Conservation (phyloP, 2,888 invertebrate genomes). For the Diplazon laetatorius region DNA sequence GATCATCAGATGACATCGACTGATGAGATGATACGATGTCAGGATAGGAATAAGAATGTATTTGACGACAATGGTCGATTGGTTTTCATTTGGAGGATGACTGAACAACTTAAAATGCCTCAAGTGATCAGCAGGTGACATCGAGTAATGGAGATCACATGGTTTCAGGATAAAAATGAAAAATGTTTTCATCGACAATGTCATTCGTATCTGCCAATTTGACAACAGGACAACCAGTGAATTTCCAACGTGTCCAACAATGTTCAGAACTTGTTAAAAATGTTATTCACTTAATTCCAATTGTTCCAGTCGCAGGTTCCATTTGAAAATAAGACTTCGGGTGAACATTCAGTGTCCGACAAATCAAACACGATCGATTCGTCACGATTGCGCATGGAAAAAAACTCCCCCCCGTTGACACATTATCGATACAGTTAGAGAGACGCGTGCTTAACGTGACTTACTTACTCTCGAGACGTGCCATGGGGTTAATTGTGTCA, state of each 20-base stretch:
- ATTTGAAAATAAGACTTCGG: neutral
- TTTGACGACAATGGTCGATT: neutral
- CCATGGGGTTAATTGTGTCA: constrained; percentile 74
- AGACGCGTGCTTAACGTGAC: constrained; percentile 54
- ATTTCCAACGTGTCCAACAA: too few relatives aligned
- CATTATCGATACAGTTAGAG: constrained; percentile 33
- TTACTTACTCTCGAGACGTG: constrained; percentile 80
- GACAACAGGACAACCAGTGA: too few relatives aligned
- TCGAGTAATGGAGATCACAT: neutral
- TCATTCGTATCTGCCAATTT: too few relatives aligned
- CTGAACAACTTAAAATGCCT: neutral
- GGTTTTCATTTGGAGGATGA: neutral
- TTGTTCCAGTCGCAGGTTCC: too few relatives aligned
- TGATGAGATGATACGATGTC: too few relatives aligned
- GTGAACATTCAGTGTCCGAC: neutral
- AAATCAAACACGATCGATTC: neutral
- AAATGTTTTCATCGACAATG: too few relatives aligned
- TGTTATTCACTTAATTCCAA: too few relatives aligned
- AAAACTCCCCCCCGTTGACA: too few relatives aligned
- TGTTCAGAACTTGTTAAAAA: neutral
- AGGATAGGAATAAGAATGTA: too few relatives aligned
- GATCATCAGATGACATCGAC: neutral
- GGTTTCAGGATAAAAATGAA: too few relatives aligned
- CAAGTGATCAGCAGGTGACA: neutral
- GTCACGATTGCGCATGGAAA: constrained; percentile 6